Evolutionary conservation across 1,140 invertebrate genomes (phyloP).

Genomic region (Trigoniulus corallinus): DNA sequence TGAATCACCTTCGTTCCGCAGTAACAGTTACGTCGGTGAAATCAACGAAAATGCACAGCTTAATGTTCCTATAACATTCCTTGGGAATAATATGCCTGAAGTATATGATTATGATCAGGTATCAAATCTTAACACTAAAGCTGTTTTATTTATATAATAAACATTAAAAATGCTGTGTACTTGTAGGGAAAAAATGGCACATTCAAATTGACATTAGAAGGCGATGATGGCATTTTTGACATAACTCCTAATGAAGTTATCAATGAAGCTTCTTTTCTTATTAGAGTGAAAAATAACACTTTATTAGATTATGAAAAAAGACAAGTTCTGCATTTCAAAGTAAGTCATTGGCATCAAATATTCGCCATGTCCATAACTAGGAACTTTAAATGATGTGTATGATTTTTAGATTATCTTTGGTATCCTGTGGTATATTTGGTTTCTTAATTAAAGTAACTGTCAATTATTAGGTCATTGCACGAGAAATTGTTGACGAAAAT

Average conservation of each 20-base stretch:
- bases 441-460: too few relatives aligned
- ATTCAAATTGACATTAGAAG: conserved; percentile 63
- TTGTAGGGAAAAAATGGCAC: conserved; percentile 77
- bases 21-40: conserved; percentile 60
- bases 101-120: conserved; percentile 86
- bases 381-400: conserved; percentile 6
- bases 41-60: conserved; percentile 80
- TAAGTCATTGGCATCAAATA: conserved; percentile 8
- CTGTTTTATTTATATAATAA: not conserved
- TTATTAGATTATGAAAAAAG: conserved; percentile 70
- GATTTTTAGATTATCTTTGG: not conserved
- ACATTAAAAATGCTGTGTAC: conserved; percentile 9
- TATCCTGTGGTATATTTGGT: not conserved
- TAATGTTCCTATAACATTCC: conserved; percentile 74
- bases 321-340: conserved; percentile 30
- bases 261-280: conserved; percentile 80
- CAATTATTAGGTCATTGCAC: conserved; percentile 66
- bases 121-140: conserved; percentile 12
- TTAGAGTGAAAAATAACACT: conserved; percentile 67
- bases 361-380: not conserved
- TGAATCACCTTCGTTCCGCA: conserved; percentile 71
- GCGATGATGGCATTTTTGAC: conserved; percentile 67
- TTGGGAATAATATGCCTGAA: conserved; percentile 60
- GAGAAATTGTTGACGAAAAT: conserved; percentile 52
- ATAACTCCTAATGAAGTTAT: conserved; percentile 72